Evolutionary conservation across 2,113 vertebrate genomes (phyloP), one percentile per base, ranked within the genome.

Genomic region (Istiophorus platypterus): DNA sequence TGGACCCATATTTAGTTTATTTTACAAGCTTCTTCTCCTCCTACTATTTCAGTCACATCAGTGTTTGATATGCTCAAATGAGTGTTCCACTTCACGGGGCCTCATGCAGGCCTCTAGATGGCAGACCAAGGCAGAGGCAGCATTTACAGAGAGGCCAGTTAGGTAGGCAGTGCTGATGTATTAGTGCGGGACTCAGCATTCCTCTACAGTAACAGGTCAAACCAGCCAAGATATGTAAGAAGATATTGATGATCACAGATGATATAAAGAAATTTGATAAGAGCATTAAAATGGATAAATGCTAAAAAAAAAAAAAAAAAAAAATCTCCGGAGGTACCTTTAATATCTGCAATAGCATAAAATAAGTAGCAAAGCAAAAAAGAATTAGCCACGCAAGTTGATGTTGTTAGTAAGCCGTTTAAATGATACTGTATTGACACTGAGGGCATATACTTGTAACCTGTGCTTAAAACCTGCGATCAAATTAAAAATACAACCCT

Each of bases 71-170:
- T 77, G 42, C 31, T 79, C 27, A 65, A 37, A 63, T 72, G 65
- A 79, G 47, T 68, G 63, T 81, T 76, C 65, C 72, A 59, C 74
- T 70, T 76, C 59, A 80, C 70, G 41, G 67, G 85, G 80, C 85
- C 82, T 83, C 74, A 42, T 72, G 75, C 68, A 87, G 85, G 87
- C 93, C 92, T 94, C 93, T 95, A 93, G 94, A 94, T 93, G 94
- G 94, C 94, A 94, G 89, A 93, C 82, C 85, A 93, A 91, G 88
- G 89, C 93, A 92, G 88, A 91, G 88, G 80, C 89, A 91, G 85
- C 79, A 39, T 72, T 84, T 49, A 66, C 37, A 83, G 34, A 77
- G 67, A 77, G 61, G 64, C 52, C 63, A 27, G 79, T 73, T 61
- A 31, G 51, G 72, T 51, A 70, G 34, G 70, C 75, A 59, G 54